These are phyloP conservation scores for Drosophila anomalata DNA, from an alignment of 2,888 invertebrate genomes.

Conservation along the genomic window DNA sequence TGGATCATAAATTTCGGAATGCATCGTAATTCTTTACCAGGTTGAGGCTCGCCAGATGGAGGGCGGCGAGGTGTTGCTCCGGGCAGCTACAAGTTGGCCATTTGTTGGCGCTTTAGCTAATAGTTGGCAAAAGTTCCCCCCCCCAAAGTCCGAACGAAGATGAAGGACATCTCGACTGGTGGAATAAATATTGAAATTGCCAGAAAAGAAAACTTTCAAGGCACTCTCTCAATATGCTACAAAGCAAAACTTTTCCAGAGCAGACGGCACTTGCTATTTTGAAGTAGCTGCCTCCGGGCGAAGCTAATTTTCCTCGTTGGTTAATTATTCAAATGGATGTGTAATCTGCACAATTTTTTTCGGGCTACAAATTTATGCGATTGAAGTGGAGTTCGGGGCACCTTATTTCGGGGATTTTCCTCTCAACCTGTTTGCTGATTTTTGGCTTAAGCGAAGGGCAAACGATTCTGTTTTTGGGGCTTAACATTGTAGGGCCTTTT, in stretches of 20 bases:
- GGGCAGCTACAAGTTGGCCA: constrained; percentile 68
- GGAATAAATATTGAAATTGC: constrained; percentile 66
- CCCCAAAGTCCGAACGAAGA: constrained; percentile 15
- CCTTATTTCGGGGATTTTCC: constrained; percentile 6
- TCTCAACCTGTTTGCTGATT: constrained; percentile 46
- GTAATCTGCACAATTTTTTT: constrained; percentile 19
- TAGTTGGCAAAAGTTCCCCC: constrained; percentile 65
- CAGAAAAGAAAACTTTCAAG: constrained; percentile 52
- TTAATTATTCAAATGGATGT: constrained; percentile 42
- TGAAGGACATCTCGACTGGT: constrained; percentile 57
- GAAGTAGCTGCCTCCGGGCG: constrained; percentile 15
- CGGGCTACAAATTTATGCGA: constrained; percentile 8
- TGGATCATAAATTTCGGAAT: constrained; percentile 73
- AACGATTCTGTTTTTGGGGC: neutral
- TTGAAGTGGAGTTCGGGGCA: constrained; percentile 18
- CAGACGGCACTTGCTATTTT: constrained; percentile 28
- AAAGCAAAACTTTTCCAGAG: constrained; percentile 40
- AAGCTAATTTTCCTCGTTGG: constrained; percentile 24
- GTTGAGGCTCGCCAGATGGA: constrained; percentile 18
- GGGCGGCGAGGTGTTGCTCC: neutral
- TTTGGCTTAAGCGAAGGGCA: constrained; percentile 8
- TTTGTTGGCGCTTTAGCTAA: constrained; percentile 72
- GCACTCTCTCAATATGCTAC: constrained; percentile 48
- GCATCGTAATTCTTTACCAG: constrained; percentile 65
- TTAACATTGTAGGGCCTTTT: neutral